A percentile compares a stretch with the other conserved stretches of the same genome.
Evolutionary conservation across 2,797 vertebrate species (phyloP).

Genomic region (Balearica regulorum): DNA sequence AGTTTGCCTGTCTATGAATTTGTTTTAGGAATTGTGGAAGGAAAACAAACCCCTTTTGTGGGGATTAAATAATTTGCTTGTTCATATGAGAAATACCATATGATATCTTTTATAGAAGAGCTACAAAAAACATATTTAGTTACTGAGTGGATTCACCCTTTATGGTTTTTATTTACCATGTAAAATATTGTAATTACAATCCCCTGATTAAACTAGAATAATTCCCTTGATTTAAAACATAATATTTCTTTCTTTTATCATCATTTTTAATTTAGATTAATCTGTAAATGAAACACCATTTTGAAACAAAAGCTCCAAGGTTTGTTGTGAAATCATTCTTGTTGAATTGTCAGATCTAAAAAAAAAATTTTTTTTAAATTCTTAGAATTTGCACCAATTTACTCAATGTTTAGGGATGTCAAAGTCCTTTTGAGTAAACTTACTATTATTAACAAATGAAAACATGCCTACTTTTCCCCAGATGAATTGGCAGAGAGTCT

Average conservation of each 20-base stretch:
- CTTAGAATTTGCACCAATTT: background rate
- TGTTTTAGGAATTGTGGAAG: background rate
- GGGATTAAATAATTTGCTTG: background rate
- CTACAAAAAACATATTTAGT: background rate
- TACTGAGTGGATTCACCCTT: background rate
- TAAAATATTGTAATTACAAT: background rate
- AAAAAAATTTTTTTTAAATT: rapidly evolving
- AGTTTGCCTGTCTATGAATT: background rate
- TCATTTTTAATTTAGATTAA: background rate
- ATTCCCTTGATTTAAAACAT: background rate
- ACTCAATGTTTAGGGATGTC: background rate
- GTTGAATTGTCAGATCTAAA: background rate
- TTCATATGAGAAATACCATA: background rate
- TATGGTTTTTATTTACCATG: background rate
- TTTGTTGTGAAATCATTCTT: background rate
- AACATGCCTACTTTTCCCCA: background rate
- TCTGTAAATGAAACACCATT: background rate
- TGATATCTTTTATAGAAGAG: background rate
- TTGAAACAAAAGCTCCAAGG: background rate
- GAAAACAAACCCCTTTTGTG: background rate
- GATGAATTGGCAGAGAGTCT: background rate
- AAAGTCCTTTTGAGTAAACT: background rate
- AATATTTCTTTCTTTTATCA: background rate
- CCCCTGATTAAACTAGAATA: background rate
- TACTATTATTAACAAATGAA: background rate